Conservation (phyloP, 2,888 invertebrate genomes). For the Melanchra persicariae region DNA sequence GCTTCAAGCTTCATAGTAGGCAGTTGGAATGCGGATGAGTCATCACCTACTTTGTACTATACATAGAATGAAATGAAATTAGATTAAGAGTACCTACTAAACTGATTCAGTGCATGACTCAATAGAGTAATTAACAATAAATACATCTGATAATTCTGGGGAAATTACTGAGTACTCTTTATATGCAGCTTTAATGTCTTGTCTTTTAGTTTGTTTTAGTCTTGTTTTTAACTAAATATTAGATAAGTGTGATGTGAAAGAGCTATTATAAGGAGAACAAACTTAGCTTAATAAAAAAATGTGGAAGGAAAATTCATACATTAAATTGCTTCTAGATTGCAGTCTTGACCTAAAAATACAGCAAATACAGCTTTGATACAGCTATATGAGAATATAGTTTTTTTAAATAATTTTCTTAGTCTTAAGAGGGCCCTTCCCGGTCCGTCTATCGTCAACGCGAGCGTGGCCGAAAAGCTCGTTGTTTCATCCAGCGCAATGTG, state of each 20-base stretch:
- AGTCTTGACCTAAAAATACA: slow-evolving; percentile 48
- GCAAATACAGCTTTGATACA: slow-evolving; percentile 1
- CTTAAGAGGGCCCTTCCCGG: no score
- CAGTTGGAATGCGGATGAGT: slow-evolving; percentile 67
- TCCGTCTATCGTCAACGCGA: no score
- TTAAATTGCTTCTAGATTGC: slow-evolving; percentile 1
- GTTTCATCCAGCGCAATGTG: no score
- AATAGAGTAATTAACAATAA: slow-evolving; percentile 34
- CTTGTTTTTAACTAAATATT: not conserved
- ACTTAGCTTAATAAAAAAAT: not conserved
- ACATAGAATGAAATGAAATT: slow-evolving; percentile 67
- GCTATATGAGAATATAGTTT: no score
- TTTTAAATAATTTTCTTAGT: no score
- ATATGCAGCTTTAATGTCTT: not conserved
- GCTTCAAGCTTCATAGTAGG: slow-evolving; percentile 51
- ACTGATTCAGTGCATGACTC: slow-evolving; percentile 58
- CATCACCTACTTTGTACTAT: slow-evolving; percentile 49
- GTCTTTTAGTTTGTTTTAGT: not conserved
- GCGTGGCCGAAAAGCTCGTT: no score
- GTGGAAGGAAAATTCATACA: slow-evolving; percentile 4
- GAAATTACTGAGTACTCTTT: slow-evolving; percentile 27
- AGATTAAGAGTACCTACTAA: slow-evolving; percentile 64
- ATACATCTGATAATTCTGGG: slow-evolving; percentile 15
- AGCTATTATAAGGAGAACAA: not conserved
- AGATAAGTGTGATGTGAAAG: not conserved